Conservation (phyloP, 2,113 vertebrate species). For the Festucalex cinctus region DNA sequence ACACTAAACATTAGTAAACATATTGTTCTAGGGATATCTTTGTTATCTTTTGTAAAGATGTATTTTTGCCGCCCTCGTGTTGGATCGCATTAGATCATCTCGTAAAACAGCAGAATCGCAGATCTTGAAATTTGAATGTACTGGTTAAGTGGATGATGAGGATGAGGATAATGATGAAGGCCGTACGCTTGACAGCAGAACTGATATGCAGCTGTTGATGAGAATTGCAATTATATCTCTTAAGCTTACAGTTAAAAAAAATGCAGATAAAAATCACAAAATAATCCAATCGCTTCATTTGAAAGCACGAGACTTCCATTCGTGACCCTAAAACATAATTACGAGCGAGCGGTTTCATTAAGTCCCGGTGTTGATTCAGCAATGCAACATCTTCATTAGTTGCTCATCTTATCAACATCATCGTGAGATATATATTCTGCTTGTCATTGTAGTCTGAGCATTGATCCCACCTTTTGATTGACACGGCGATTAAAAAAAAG, state of each 20-base stretch:
- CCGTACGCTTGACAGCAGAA: conserved; percentile 23
- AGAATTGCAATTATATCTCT: conserved; percentile 36
- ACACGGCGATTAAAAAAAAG: background rate
- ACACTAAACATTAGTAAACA: background rate
- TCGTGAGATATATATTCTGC: background rate
- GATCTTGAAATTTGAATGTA: conserved; percentile 33
- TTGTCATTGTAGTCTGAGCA: conserved; percentile 5
- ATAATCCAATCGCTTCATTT: background rate
- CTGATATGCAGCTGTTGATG: conserved; percentile 44
- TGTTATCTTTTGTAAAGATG: background rate
- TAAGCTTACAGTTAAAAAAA: conserved; percentile 26
- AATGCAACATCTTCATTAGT: background rate
- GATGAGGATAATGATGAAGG: conserved; percentile 47
- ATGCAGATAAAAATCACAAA: conserved; percentile 8
- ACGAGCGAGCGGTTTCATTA: background rate
- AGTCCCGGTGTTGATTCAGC: background rate
- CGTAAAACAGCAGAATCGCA: conserved; percentile 26
- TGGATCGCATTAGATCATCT: conserved; percentile 8
- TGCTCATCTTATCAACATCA: background rate
- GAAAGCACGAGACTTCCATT: background rate
- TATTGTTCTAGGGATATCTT: background rate
- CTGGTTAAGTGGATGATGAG: conserved; percentile 54
- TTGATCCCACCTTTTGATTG: conserved; percentile 5
- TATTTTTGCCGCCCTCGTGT: background rate
- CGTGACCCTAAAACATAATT: background rate